Base-by-base conservation (phyloP, 2,113 vertebrate genomes). In the Nannobrachium achirus region DNA sequence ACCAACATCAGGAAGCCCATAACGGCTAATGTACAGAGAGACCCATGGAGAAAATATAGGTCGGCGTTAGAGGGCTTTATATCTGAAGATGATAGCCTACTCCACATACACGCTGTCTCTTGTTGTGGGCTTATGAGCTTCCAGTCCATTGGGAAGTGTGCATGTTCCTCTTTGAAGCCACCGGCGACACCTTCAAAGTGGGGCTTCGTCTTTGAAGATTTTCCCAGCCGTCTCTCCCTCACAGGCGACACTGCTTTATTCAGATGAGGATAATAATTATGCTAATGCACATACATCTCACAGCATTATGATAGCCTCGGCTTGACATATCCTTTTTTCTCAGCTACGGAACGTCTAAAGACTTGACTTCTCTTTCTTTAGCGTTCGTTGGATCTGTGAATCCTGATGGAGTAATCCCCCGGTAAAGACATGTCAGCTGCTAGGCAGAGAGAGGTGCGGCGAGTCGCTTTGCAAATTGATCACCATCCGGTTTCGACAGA, bases 161-260 rank as follows among this genome's bases (percentile, higher is more conserved):
- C 59, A 73, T 71, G 68, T 77, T 79, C 57, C 73, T 76, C 87
- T 92, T 91, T 92, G 91, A 92, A 91, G 90, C 85, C 75, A 70
- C 66, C 44, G 57, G 78, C 69, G 72, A 82, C 86, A 90, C 86
- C 89, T 91, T 92, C 90, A 92, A 93, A 93, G 89, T 73, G 63
- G 4, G 14, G 69, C 63, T 57, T 82, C 55, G 64, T 64, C 85
- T 91, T 92, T 91, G 89, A 92, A 89, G 87, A 82, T 88, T 76
- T n/a, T 73, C 74, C 65, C 61, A 68, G 60, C 76, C 52, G 63
- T 84, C 78, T 82, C 63, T 48, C 66, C 70, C 53, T 63, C 66
- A 65, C 38, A 38, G 55, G 78, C 71, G 73, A 80, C 48, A 65
- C 82, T 49, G 58, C 38, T 88, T 86, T 79, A 88, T 87, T 89